phyloP scores from a whole-genome alignment of 1,140 invertebrate genomes.

The Daktulosphaira vitifoliae region DNA sequence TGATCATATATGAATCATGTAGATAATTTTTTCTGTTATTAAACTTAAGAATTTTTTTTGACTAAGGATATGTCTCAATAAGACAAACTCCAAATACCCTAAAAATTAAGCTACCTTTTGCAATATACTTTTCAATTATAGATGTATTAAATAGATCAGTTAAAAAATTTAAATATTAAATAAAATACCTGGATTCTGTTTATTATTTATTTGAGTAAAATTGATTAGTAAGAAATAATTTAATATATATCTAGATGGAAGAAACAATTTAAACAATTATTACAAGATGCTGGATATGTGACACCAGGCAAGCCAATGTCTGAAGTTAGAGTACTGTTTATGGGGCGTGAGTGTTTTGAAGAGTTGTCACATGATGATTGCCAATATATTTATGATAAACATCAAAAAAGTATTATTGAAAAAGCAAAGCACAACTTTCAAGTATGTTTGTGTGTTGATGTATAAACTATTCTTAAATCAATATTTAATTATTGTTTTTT shows the following conservation, averaged over 20 bases:
- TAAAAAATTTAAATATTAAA: too few relatives aligned
- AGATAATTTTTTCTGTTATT: too few relatives aligned
- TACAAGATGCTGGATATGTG: slow-evolving; percentile 91
- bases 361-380: slow-evolving; percentile 82
- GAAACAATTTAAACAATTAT: slow-evolving; percentile 84
- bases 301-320: slow-evolving; percentile 84
- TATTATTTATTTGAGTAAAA: too few relatives aligned
- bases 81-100: too few relatives aligned
- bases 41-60: too few relatives aligned
- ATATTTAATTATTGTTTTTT: not conserved
- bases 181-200: too few relatives aligned
- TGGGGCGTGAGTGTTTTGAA: slow-evolving; percentile 92
- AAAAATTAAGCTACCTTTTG: too few relatives aligned
- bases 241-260: slow-evolving; percentile 59
- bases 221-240: too few relatives aligned
- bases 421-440: slow-evolving; percentile 87
- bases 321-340: slow-evolving; percentile 86
- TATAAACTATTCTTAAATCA: slow-evolving; percentile 2
- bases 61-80: too few relatives aligned
- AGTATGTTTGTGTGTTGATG: slow-evolving; percentile 44
- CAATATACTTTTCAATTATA: too few relatives aligned
- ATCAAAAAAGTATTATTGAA: slow-evolving; percentile 85
- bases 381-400: slow-evolving; percentile 86
- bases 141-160: too few relatives aligned
- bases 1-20: too few relatives aligned